Conservation (phyloP, 1,140 invertebrate genomes). For the Drosophila sulfurigaster region DNA sequence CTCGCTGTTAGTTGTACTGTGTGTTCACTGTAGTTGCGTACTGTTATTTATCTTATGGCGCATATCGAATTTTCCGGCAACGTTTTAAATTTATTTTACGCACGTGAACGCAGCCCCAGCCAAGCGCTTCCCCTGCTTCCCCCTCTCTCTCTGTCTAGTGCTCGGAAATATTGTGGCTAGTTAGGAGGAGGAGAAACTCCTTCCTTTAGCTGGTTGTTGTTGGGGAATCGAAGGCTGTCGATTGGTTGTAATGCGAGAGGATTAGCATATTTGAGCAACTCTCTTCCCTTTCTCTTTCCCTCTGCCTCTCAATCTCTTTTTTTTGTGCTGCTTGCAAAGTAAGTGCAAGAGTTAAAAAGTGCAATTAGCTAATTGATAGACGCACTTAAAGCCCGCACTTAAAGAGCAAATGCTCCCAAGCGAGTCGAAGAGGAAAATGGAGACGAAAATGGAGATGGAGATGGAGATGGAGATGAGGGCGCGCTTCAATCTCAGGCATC, state of each 20-base stretch:
- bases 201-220: background rate
- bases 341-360: slow-evolving; percentile 44
- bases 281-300: slow-evolving; percentile 5
- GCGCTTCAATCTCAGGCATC: slow-evolving; percentile 39
- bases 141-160: too few relatives aligned
- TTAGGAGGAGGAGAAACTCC: background rate
- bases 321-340: too few relatives aligned
- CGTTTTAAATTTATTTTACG: slow-evolving; percentile 76
- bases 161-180: slow-evolving; percentile 29
- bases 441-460: background rate
- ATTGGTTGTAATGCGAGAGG: slow-evolving; percentile 26
- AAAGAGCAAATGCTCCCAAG: background rate
- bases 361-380: slow-evolving; percentile 57
- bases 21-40: slow-evolving; percentile 25
- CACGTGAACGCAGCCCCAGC: slow-evolving; percentile 61
- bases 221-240: slow-evolving; percentile 4
- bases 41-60: slow-evolving; percentile 20
- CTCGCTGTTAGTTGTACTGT: background rate
- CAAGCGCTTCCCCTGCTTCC: background rate
- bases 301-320: slow-evolving; percentile 1
- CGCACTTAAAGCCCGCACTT: slow-evolving; percentile 13
- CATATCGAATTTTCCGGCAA: slow-evolving; percentile 37
- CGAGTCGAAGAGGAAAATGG: slow-evolving; percentile 1
- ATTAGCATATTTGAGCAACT: slow-evolving; percentile 65
- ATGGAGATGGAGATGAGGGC: background rate